Evolutionary conservation across 2,888 invertebrate species (phyloP), one percentile per base, ranked within the genome.

Genomic region (Myathropa florea): DNA sequence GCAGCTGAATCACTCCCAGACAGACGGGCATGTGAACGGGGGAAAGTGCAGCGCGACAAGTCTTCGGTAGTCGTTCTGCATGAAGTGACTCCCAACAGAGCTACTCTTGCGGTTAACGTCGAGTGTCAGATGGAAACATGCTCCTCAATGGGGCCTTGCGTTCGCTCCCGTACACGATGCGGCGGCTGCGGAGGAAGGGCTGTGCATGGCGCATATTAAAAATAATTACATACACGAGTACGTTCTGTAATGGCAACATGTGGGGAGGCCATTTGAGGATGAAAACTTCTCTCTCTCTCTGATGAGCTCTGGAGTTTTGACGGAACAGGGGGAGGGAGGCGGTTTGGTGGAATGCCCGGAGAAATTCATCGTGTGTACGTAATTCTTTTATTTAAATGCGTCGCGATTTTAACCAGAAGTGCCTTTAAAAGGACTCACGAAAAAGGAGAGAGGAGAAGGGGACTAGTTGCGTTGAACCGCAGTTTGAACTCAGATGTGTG

Each of bases 51-150:
- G 4, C 9, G 71, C 64, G 71, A 71, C 78, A 79, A 71, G 78
- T 72, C 71, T 64, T 59, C 57, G 64, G 64, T 24, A 65, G 71
- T 53, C 59, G 79, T 60, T 72, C 64, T 53, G 79, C 79, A 72
- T 72, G 71, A 53, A 79, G 21, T 79, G 57, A 72, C 57, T 64
- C 39, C 46, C n/a, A 28, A 18, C 46, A 18, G 46, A 46, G 57
- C 64, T 79, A 59, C 79, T 59, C 46, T 79, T 65, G 79, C 24
- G 71, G 78, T 71, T 71, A 24, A 71, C 59, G 39, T 60, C 14
- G 46, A 72, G 59, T 72, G 71, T 64, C 79, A 60, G 70, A 55
- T 79, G 71, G 28, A 60, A 79, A 71, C 64, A 65, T 46, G 71
- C 65, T 79, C 59, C 21, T 59, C 30, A 65, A 36, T 78, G 70